Conservation (phyloP, 2,113 vertebrate species). For the Pristiophorus japonicus region DNA sequence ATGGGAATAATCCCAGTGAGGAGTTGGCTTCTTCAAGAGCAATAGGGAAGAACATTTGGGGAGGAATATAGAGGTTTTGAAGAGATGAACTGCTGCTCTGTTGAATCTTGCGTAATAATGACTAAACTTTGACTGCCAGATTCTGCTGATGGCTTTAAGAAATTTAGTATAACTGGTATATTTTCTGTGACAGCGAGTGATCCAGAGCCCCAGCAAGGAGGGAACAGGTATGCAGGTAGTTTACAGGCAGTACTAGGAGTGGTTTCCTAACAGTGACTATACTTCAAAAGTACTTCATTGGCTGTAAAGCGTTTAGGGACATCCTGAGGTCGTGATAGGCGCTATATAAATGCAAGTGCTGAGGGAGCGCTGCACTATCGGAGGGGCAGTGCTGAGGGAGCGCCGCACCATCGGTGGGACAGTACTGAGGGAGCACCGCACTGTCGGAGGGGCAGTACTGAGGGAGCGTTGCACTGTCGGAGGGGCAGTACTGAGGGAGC, state of each 20-base stretch:
- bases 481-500: too few relatives aligned
- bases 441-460: too few relatives aligned
- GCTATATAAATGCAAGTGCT: too few relatives aligned
- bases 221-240: neutral
- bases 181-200: neutral
- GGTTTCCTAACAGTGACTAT: too few relatives aligned
- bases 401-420: too few relatives aligned
- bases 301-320: too few relatives aligned
- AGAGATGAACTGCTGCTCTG: neutral
- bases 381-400: too few relatives aligned
- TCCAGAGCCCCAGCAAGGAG: neutral
- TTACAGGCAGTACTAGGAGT: neutral
- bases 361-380: too few relatives aligned
- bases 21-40: neutral
- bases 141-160: neutral
- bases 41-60: neutral
- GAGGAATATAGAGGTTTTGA: neutral
- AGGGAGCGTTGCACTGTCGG: too few relatives aligned
- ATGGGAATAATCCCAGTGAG: neutral
- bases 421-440: too few relatives aligned
- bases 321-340: too few relatives aligned
- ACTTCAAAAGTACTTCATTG: too few relatives aligned
- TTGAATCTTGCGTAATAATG: neutral
- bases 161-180: neutral
- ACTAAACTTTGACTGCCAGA: neutral